phyloP scores from a whole-genome alignment of 2,113 vertebrate genomes.

The Cephalopholis sonnerati region DNA sequence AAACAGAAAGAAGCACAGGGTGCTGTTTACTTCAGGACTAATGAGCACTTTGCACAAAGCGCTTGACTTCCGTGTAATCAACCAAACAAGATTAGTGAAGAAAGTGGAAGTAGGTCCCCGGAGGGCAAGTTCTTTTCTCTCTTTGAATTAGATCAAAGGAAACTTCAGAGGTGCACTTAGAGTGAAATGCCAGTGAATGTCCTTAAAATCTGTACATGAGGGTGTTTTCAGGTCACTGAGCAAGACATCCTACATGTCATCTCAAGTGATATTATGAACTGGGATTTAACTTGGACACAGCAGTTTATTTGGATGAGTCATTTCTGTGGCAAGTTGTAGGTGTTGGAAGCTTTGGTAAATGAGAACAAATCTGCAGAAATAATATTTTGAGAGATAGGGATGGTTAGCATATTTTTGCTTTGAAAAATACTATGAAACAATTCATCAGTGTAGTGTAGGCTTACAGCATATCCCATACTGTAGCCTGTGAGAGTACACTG shows the following conservation, averaged over 20 bases:
- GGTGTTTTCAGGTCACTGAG: slow-evolving; percentile 34
- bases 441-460: not conserved
- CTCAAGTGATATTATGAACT: slow-evolving; percentile 12
- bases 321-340: not conserved
- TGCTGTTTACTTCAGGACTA: slow-evolving; percentile 67
- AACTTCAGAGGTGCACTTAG: slow-evolving; percentile 49
- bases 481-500: not conserved
- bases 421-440: not conserved
- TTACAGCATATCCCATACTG: not conserved
- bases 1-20: slow-evolving; percentile 42
- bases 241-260: slow-evolving; percentile 24
- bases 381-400: not conserved
- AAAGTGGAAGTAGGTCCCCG: slow-evolving; percentile 52
- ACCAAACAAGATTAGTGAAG: slow-evolving; percentile 70
- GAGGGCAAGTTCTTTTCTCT: slow-evolving; percentile 46
- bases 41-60: slow-evolving; percentile 69
- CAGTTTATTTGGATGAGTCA: slow-evolving; percentile 26
- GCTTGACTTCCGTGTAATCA: slow-evolving; percentile 73
- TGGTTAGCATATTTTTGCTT: not conserved
- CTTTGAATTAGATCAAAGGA: slow-evolving; percentile 59
- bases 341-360: not conserved
- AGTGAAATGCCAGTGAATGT: slow-evolving; percentile 29
- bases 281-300: slow-evolving; percentile 16
- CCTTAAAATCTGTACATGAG: slow-evolving; percentile 22
- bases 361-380: not conserved